A percentile compares a stretch with the other conserved stretches of the same genome.
Conservation (phyloP, 2,797 vertebrate genomes). For the Mormyrus proboscirostris region DNA sequence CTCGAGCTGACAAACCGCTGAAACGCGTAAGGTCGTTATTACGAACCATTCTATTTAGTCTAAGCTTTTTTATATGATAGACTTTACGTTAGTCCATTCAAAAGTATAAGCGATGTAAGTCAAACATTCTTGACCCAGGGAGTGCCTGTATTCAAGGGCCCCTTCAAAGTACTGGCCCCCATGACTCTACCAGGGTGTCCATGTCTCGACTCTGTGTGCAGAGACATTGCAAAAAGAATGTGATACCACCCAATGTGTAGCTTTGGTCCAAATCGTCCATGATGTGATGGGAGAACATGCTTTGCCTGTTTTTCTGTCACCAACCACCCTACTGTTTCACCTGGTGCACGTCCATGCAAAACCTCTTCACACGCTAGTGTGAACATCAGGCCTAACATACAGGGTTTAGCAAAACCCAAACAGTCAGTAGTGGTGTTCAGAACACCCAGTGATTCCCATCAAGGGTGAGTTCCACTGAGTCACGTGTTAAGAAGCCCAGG, state of each 20-base stretch:
- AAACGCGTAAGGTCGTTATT: not conserved
- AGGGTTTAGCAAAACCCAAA: not conserved
- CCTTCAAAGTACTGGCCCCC: not conserved
- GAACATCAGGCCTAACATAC: not conserved
- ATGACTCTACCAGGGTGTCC: not conserved
- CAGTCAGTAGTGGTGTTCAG: not conserved
- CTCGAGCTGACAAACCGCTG: not conserved
- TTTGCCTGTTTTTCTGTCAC: not conserved
- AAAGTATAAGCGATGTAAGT: not conserved
- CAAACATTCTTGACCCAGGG: not conserved
- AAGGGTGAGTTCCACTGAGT: not conserved
- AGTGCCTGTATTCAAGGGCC: not conserved
- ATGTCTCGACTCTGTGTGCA: not conserved
- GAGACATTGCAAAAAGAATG: not conserved
- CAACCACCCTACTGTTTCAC: not conserved
- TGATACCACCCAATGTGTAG: not conserved
- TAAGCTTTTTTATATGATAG: too few species aligned
- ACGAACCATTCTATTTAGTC: not conserved
- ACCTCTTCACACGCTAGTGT: not conserved
- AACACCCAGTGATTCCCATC: not conserved
- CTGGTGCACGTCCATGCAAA: not conserved
- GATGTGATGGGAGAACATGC: not conserved
- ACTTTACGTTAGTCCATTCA: too few species aligned
- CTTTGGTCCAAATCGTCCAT: not conserved
- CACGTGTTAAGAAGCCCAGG: slow-evolving; percentile 3